Conservation (phyloP, 1,140 invertebrate species). For the Adoxophyes honmai region DNA sequence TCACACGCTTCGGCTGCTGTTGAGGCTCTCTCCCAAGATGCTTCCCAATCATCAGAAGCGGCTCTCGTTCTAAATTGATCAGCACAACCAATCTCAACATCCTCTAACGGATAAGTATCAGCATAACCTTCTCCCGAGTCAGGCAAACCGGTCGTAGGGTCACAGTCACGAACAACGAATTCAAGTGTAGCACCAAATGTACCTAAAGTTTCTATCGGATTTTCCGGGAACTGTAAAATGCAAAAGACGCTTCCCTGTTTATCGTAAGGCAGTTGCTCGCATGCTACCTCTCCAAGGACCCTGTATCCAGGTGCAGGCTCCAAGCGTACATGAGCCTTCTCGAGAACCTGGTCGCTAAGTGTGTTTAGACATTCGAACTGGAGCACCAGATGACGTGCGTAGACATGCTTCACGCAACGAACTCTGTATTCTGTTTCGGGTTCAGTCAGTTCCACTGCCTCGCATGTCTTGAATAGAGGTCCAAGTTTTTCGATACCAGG, state of each 20-base stretch:
- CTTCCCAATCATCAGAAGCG: conserved; percentile 47
- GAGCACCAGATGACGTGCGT: conserved; percentile 89
- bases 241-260: conserved; percentile 91
- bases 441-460: conserved; percentile 95
- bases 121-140: conserved; percentile 82
- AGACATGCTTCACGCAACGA: conserved; percentile 95
- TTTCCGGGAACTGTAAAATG: conserved; percentile 89
- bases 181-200: conserved; percentile 93
- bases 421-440: conserved; percentile 99
- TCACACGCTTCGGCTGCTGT: conserved; percentile 38
- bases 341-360: conserved; percentile 94
- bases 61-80: conserved; percentile 86
- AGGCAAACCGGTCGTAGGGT: conserved; percentile 93
- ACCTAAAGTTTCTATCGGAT: conserved; percentile 82
- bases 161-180: conserved; percentile 97
- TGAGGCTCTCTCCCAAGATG: conserved; percentile 40
- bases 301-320: conserved; percentile 88
- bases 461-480: conserved; percentile 92
- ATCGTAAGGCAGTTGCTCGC: conserved; percentile 89
- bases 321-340: conserved; percentile 93
- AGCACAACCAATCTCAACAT: conserved; percentile 81
- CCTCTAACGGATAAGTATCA: conserved; percentile 89
- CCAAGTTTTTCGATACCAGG: conserved; percentile 84
- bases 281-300: conserved; percentile 85
- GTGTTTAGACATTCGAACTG: conserved; percentile 98